phyloP scores from a whole-genome alignment of 2,797 vertebrate genomes.

The Rhabdophis nuchalis region DNA sequence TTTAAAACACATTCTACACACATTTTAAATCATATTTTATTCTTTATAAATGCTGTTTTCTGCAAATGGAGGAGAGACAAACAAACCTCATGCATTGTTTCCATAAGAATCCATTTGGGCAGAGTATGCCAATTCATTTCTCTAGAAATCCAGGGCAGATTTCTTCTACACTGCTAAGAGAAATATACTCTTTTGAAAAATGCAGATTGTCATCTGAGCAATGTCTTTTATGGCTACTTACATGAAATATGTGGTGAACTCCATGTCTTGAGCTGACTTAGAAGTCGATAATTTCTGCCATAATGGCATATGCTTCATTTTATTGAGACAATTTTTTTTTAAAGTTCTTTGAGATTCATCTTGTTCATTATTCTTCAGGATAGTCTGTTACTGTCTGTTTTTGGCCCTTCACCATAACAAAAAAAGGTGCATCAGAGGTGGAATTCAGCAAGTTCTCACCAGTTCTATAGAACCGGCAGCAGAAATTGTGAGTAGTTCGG shows the following conservation, averaged over 20 bases:
- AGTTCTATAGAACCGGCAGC: too few species aligned
- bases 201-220: background rate
- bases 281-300: constrained; percentile 27
- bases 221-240: too few species aligned
- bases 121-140: background rate
- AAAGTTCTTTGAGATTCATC: constrained; percentile 10
- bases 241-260: background rate
- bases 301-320: constrained; percentile 23
- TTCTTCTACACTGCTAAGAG: background rate
- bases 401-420: constrained; percentile 4
- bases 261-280: constrained; percentile 9
- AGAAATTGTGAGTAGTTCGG: too few species aligned
- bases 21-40: background rate
- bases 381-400: constrained; percentile 1
- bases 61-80: background rate
- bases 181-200: background rate
- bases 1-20: background rate
- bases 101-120: background rate
- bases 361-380: constrained; percentile 44
- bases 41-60: background rate
- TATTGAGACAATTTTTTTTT: constrained; percentile 4
- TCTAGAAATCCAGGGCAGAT: background rate
- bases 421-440: background rate
- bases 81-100: background rate
- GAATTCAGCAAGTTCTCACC: too few species aligned